Evolutionary conservation across 2,888 invertebrate genomes (phyloP), one percentile per base, ranked within the genome.

Genomic region (Dynastes tityus): DNA sequence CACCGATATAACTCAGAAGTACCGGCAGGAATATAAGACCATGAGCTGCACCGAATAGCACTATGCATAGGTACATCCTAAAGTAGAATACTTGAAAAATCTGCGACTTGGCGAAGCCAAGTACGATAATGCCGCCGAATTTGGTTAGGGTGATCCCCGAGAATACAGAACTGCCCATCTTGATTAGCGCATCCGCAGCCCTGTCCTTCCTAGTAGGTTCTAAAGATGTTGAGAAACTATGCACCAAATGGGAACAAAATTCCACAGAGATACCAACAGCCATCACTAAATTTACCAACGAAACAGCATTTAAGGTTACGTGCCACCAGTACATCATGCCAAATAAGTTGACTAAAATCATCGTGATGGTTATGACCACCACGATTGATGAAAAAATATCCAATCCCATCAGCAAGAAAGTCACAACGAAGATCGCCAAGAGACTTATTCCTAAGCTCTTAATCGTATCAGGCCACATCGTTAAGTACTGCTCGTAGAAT

Each of bases 81-180:
- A 89, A 89, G 84, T 89, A 89, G 82, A 89, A 89, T 79, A 89
- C 88, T 80, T 95, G 93, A 91, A 99, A 99, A 83, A 99, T 97
- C 91, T 98, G 98, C 79, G 98, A 98, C 89, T 98, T 98, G 29
- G 99, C 98, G 88, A 98, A 98, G 27, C 96, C 98, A 81, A 99
- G 91, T 76, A 99, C 98, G 81, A 98, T 92, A 87, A 99, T 98
- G 68, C 99, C 99, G 61, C 97, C 98, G 88, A 99, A 97, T 90
- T 99, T 99, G 79, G 99, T 99, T 80, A 99, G 91, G 11, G 99
- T 99, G 86, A 99, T 99, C 78, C 99, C 99, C 67, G 97, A 97
- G 82, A 99, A 95, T 83, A 99, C 96, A 8, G 98, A 98, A 84
- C 96, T 95, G 22, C 85, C 85, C 96, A 98, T 98, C 86, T 94